A percentile compares a stretch with the other conserved stretches of the same genome.
Evolutionary conservation across 2,797 vertebrate genomes (phyloP).

Genomic region (Sebastiscus tertius): DNA sequence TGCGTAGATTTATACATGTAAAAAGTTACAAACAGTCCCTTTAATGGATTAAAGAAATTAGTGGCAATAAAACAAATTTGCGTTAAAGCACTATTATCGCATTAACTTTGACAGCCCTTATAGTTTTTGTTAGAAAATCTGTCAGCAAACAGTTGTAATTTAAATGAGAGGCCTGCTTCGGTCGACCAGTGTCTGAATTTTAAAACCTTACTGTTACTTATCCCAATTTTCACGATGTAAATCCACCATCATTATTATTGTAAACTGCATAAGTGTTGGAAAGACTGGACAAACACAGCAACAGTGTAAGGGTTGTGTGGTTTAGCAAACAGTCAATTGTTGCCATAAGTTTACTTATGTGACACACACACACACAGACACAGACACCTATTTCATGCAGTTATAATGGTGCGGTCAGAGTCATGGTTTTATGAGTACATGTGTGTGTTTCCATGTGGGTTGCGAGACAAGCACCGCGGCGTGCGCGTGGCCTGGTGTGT

Average conservation of each 20-base stretch:
- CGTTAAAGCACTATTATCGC: no score
- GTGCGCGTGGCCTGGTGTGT: constrained; percentile 37
- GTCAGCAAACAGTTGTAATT: not conserved
- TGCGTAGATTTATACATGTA: no score
- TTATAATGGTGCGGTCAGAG: constrained; percentile 4
- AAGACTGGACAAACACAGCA: not conserved
- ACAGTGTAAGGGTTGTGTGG: not conserved
- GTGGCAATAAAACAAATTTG: no score
- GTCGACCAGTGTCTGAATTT: not conserved
- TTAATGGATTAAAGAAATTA: no score
- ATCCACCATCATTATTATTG: not conserved
- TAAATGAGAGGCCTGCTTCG: no score
- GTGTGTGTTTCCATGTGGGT: constrained; percentile 19
- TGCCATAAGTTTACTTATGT: not conserved
- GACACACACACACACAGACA: constrained; percentile 5
- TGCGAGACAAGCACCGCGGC: constrained; percentile 18
- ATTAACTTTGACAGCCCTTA: no score
- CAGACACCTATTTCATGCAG: constrained; percentile 19
- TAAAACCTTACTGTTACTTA: not conserved
- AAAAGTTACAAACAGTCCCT: no score
- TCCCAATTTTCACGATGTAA: not conserved
- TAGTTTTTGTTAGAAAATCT: not conserved
- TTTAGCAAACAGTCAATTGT: not conserved
- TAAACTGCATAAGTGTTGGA: not conserved
- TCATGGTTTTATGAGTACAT: constrained; percentile 31